A percentile compares a stretch with the other conserved stretches of the same genome.
Evolutionary conservation across 2,113 vertebrate genomes (phyloP).

Genomic region (Mobula birostris): DNA sequence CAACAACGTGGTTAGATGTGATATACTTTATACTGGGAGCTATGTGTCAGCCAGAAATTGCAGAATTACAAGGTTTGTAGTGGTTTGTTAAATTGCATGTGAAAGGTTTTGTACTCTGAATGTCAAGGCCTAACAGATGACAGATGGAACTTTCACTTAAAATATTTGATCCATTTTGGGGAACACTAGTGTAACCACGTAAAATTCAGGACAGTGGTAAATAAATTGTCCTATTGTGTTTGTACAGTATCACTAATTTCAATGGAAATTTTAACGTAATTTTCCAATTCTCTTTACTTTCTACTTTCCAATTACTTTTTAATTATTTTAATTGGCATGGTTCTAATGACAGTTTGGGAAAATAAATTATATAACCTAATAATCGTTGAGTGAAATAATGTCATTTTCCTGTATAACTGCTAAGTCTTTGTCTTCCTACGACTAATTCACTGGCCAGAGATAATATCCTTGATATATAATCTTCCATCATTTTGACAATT

Average conservation of each 20-base stretch:
- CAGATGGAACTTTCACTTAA: neutral
- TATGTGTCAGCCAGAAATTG: conserved; percentile 62
- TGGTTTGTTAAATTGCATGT: neutral
- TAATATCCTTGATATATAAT: neutral
- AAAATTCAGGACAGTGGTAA: neutral
- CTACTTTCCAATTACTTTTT: neutral
- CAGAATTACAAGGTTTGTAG: conserved; percentile 54
- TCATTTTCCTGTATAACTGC: neutral
- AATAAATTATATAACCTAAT: neutral
- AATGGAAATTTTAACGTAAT: neutral
- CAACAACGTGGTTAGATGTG: conserved; percentile 63
- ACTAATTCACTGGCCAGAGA: neutral
- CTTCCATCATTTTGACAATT: neutral
- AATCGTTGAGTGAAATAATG: neutral
- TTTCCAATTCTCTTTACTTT: neutral
- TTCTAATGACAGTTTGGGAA: neutral
- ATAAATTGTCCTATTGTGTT: neutral
- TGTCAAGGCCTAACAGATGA: neutral
- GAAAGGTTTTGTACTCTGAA: neutral
- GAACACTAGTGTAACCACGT: neutral
- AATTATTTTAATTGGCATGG: neutral
- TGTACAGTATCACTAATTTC: neutral
- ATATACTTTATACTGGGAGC: conserved; percentile 60
- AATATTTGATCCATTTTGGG: neutral
- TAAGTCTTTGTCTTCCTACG: neutral